Evolutionary conservation across 2,113 vertebrate genomes (phyloP), one percentile per base, ranked within the genome.

Genomic region (Gasterosteus aculeatus): DNA sequence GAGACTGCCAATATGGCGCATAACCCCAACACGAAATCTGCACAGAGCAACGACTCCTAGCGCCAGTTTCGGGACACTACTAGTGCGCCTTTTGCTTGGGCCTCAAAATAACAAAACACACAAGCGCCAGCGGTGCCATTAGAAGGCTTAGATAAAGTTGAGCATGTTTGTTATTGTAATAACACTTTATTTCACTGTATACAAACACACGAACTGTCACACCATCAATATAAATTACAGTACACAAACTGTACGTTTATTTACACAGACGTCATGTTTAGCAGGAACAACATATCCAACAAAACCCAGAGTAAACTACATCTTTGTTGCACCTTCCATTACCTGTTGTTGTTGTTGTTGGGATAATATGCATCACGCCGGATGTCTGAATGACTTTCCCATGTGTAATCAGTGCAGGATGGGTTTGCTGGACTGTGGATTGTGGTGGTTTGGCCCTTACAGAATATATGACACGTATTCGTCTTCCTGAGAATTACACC

Each of bases 1-100:
- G 88, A 92, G 88, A 89, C 80, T 86, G 89, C 83, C 93, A 94
- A 94, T 93, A 94, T 94, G 94, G 94, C 93, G 94, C 88, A 89
- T 71, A 82, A 76, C 72, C 84, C 49, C 85, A 59, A 16, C 41
- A 31, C 75, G 41, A 77, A 82, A 82, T 62, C 38, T 63, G 62
- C 35, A 59, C 71, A 33, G 51, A 58, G 61, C 35, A 53, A 78
- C 88, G 91, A 63, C 87, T 10, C 90, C 89, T 56, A 82, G 85
- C 63, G 92, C 19, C 80, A 2, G 1, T 0, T 10, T 7, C 1
- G 1, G 5, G 19, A 14, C 14, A 82, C 46, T 82, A 44, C 54
- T 65, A 0, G 11, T 35, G 1, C 4, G 18, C 16, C 26, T 9
- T 31, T 11, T 22, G 2, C 38, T 47, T 39, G 44, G 11, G 10